phyloP scores from a whole-genome alignment of 1,140 invertebrate genomes.

The Manduca sexta region DNA sequence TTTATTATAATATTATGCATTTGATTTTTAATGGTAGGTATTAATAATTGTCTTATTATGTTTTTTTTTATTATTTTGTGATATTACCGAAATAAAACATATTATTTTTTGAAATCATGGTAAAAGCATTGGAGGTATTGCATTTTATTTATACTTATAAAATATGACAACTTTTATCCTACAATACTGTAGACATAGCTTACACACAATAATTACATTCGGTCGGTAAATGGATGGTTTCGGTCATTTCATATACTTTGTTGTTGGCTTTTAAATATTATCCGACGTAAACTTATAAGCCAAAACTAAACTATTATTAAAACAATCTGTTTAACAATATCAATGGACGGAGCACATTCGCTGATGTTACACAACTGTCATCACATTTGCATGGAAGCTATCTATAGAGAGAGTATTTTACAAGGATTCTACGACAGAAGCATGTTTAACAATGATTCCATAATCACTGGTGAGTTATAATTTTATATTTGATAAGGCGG shows the following conservation, averaged over 20 bases:
- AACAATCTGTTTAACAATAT: slow-evolving; percentile 31
- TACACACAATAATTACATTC: slow-evolving; percentile 1
- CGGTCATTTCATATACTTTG: not conserved
- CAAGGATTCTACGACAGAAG: not conserved
- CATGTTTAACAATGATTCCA: too few species aligned
- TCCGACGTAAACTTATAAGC: not conserved
- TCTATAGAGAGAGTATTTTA: slow-evolving; percentile 2
- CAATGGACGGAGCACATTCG: slow-evolving; percentile 53
- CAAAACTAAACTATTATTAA: slow-evolving; percentile 1
- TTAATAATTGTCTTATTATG: not conserved
- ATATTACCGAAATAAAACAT: not conserved
- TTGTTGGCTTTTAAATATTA: slow-evolving; percentile 1
- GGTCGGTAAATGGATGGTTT: slow-evolving; percentile 11
- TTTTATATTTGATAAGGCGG: too few species aligned
- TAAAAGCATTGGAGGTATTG: slow-evolving; percentile 20
- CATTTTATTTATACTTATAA: slow-evolving; percentile 25
- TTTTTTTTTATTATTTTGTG: not conserved
- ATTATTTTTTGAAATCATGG: slow-evolving; percentile 2
- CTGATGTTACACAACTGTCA: slow-evolving; percentile 21
- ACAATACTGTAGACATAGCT: slow-evolving; percentile 17
- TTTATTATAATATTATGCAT: too few species aligned
- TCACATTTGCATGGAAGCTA: slow-evolving; percentile 21
- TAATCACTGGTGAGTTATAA: not conserved
- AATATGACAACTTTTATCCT: slow-evolving; percentile 12
- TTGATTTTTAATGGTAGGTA: not conserved